A percentile compares a stretch with the other conserved stretches of the same genome.
These are phyloP conservation scores for Melanostoma scalare DNA, from an alignment of 2,888 invertebrate species.

Conservation along the genomic window DNA sequence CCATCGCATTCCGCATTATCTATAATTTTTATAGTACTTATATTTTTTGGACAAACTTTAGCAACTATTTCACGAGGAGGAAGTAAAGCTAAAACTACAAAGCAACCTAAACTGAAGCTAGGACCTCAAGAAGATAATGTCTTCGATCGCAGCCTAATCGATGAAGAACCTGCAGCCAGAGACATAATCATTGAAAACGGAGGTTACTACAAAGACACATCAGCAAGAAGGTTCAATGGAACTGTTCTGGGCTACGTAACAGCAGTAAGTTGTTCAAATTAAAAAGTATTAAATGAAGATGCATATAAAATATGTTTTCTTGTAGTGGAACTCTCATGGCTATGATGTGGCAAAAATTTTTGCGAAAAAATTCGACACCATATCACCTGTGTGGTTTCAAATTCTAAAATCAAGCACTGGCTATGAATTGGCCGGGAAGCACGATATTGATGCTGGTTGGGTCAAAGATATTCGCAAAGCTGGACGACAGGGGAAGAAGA, in stretches of 20 bases:
- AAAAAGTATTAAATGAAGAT: no score
- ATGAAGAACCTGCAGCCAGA: conserved; percentile 85
- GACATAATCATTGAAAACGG: conserved; percentile 91
- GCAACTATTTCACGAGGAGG: conserved; percentile 78
- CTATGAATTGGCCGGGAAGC: conserved; percentile 88
- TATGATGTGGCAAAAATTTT: conserved; percentile 96
- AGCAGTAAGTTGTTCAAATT: conserved; percentile 85
- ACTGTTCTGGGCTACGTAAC: conserved; percentile 95
- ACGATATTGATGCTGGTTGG: conserved; percentile 94
- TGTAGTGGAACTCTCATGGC: conserved; percentile 96
- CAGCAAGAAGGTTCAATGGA: conserved; percentile 86
- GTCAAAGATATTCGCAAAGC: conserved; percentile 86
- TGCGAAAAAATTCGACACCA: conserved; percentile 92
- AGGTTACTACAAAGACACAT: conserved; percentile 88
- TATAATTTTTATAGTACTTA: conserved; percentile 18
- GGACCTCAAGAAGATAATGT: conserved; percentile 87
- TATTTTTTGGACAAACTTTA: conserved; percentile 2
- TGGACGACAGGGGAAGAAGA: conserved; percentile 75
- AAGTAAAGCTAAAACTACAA: conserved; percentile 34
- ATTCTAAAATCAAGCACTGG: conserved; percentile 86
- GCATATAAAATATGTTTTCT: conserved; percentile 5
- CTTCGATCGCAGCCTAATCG: conserved; percentile 87
- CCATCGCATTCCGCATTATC: background rate
- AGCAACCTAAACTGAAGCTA: conserved; percentile 77
- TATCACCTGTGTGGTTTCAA: conserved; percentile 98